These are phyloP conservation scores for Luperina nickerlii DNA, from an alignment of 2,888 invertebrate species.

Conservation along the genomic window DNA sequence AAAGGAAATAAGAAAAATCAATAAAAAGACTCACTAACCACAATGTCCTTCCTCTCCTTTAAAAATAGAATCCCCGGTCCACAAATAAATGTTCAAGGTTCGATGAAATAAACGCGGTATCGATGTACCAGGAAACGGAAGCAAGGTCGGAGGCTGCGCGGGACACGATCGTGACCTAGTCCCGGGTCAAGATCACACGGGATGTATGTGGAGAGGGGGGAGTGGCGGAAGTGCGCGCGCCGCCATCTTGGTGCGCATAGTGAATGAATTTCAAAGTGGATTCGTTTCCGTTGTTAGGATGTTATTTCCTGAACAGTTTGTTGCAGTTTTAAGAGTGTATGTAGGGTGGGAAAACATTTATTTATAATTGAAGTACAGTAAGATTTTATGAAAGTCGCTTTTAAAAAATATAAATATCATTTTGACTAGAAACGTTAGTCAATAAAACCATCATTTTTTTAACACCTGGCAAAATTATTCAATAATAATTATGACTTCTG, in stretches of 20 bases:
- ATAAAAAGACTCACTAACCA: neutral
- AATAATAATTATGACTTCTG: no score
- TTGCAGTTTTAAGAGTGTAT: neutral
- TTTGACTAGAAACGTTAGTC: neutral
- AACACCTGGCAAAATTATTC: no score
- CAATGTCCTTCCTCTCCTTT: neutral
- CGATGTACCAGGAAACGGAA: conserved; percentile 55
- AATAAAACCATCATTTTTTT: no score
- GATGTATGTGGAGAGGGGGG: conserved; percentile 37
- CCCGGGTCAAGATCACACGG: conserved; percentile 83
- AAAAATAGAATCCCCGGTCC: conserved; percentile 46
- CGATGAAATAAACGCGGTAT: conserved; percentile 47
- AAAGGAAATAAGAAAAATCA: neutral
- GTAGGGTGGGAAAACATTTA: neutral
- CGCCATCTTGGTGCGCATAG: conserved; percentile 22
- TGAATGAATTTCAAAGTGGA: conserved; percentile 69
- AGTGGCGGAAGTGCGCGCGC: conserved; percentile 65
- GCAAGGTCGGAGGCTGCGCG: conserved; percentile 81
- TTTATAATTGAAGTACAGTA: neutral
- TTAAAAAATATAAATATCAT: neutral
- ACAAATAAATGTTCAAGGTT: conserved; percentile 58
- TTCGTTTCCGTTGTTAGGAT: conserved; percentile 18
- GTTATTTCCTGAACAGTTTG: conserved; percentile 20
- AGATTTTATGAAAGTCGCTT: no score
- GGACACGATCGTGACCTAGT: conserved; percentile 81